Evolutionary conservation across 2,888 invertebrate genomes (phyloP).

Genomic region (Pedicia rivosa): DNA sequence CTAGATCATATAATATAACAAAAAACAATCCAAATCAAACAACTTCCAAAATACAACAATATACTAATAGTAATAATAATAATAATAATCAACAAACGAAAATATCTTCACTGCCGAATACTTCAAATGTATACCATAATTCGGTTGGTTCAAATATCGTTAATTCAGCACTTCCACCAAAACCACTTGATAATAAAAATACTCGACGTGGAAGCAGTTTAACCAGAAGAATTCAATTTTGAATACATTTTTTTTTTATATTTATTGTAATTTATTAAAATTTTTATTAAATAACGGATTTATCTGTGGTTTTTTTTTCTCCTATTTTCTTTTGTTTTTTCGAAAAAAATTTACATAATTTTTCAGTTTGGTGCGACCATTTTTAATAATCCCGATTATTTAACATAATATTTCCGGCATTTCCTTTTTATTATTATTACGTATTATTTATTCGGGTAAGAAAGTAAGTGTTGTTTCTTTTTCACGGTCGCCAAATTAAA

Average conservation of each 20-base stretch:
- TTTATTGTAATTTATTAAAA: neutral
- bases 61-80: neutral
- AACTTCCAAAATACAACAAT: neutral
- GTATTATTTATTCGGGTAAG: no score
- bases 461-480: no score
- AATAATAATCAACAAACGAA: conserved; percentile 4
- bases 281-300: no score
- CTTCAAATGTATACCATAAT: neutral
- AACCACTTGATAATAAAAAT: conserved; percentile 12
- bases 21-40: conserved; percentile 6
- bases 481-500: no score
- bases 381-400: no score
- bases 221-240: conserved; percentile 15
- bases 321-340: no score
- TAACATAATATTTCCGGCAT: no score
- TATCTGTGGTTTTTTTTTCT: no score
- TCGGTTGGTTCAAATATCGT: conserved; percentile 1
- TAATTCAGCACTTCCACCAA: conserved; percentile 12
- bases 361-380: no score
- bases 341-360: no score
- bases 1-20: neutral
- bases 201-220: conserved; percentile 12
- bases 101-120: conserved; percentile 4
- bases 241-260: conserved; percentile 1
- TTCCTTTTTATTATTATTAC: no score